These are phyloP conservation scores for Anguilla anguilla DNA, from an alignment of 2,797 vertebrate species.

Conservation along the genomic window DNA sequence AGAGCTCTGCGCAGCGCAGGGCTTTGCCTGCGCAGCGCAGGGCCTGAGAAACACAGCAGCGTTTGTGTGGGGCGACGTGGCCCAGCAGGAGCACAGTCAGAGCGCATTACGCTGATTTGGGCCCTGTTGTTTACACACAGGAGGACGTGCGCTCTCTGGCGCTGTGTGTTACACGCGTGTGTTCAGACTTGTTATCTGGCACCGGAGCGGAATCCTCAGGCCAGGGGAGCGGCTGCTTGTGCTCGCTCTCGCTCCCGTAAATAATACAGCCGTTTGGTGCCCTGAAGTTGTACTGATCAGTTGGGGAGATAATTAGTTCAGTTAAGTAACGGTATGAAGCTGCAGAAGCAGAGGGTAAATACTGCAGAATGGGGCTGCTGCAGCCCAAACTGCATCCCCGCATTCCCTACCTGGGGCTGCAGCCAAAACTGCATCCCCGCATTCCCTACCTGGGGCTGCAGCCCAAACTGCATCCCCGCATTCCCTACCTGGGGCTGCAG, in stretches of 20 bases:
- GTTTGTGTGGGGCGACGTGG: neutral
- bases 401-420: neutral
- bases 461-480: neutral
- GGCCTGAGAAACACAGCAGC: neutral
- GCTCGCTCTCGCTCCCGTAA: neutral
- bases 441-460: neutral
- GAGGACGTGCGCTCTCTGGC: neutral
- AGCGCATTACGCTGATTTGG: neutral
- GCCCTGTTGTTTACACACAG: neutral
- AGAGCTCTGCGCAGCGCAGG: neutral
- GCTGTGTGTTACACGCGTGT: no score
- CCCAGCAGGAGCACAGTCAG: neutral
- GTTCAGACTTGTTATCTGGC: no score
- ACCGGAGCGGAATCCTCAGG: no score
- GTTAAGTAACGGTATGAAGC: neutral
- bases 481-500: neutral
- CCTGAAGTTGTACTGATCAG: constrained; percentile 43
- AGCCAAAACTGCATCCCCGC: neutral
- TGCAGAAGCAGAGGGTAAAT: constrained; percentile 31
- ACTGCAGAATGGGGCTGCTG: constrained; percentile 31
- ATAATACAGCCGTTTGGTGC: neutral
- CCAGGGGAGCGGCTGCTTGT: no score
- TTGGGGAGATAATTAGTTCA: constrained; percentile 54
- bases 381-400: neutral
- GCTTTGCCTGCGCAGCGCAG: neutral